Conservation (phyloP, 2,113 vertebrate species). For the Mastomys natalensis region DNA sequence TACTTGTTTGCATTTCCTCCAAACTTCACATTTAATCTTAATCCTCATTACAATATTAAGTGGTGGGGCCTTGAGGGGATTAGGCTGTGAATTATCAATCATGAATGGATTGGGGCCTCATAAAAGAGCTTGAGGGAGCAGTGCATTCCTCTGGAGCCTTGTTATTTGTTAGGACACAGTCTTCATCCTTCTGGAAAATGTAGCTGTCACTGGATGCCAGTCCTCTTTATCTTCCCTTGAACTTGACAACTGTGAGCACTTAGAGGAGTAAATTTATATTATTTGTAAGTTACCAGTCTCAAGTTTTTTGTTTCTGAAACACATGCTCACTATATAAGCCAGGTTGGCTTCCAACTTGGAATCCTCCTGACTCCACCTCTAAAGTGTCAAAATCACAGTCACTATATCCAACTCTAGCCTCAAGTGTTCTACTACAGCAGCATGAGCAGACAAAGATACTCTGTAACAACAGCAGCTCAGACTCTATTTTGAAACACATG, state of each 20-base stretch:
- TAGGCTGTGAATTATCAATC: not conserved
- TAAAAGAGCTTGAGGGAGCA: not conserved
- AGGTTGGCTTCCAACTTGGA: not conserved
- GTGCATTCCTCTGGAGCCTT: not conserved
- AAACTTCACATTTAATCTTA: conserved; percentile 19
- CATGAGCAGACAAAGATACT: not conserved
- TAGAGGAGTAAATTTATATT: not conserved
- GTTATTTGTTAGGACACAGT: not conserved
- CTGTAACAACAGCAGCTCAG: not conserved
- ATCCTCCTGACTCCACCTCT: not conserved
- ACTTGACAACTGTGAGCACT: not conserved
- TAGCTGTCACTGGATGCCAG: not conserved
- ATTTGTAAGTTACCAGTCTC: not conserved
- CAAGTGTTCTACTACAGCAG: not conserved
- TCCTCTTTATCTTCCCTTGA: not conserved
- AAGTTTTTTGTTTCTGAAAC: not conserved
- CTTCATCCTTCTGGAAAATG: not conserved
- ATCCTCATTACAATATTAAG: not conserved
- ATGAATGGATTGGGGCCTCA: not conserved
- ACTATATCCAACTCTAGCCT: not conserved
- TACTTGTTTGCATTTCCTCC: not conserved
- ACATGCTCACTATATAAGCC: not conserved
- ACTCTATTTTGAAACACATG: not conserved
- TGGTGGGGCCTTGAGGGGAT: not conserved
- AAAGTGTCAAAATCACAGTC: not conserved